phyloP scores from a whole-genome alignment of 2,797 vertebrate species.

The Chelmon rostratus region DNA sequence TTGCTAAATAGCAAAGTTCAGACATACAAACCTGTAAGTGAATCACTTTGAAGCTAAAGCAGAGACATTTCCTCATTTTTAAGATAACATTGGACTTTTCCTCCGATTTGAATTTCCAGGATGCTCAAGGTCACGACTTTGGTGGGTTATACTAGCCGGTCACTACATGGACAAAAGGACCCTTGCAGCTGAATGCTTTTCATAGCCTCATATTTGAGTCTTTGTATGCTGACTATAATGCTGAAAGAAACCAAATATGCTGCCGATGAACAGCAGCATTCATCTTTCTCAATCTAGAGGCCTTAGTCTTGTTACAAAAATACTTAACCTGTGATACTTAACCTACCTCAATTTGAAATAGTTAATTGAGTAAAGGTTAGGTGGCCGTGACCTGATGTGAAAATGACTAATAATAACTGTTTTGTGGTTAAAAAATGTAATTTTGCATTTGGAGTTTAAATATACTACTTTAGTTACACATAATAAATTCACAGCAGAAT shows the following conservation, averaged over 20 bases:
- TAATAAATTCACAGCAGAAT: slow-evolving; percentile 28
- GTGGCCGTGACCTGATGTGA: not conserved
- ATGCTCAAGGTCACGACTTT: slow-evolving; percentile 5
- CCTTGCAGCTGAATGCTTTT: not conserved
- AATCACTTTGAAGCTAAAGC: slow-evolving; percentile 14
- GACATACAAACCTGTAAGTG: not conserved
- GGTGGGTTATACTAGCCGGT: not conserved
- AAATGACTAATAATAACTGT: not conserved
- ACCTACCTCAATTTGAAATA: not conserved
- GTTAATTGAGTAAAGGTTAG: not conserved
- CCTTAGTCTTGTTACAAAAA: not conserved
- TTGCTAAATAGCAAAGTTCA: not conserved
- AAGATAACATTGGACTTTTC: slow-evolving; percentile 1
- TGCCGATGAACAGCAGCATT: not conserved
- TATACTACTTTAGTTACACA: not conserved
- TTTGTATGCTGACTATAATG: not conserved
- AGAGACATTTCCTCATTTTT: slow-evolving; percentile 13
- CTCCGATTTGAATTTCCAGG: slow-evolving; percentile 27
- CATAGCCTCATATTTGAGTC: slow-evolving; percentile 5
- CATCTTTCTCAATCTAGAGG: not conserved
- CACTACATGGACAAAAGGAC: not conserved
- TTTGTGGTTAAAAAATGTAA: not conserved
- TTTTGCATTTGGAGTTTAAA: not conserved
- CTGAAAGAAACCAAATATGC: not conserved
- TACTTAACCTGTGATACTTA: not conserved